A percentile compares a stretch with the other conserved stretches of the same genome.
These are phyloP conservation scores for Erebia aethiops DNA, from an alignment of 2,888 invertebrate species.

Conservation along the genomic window DNA sequence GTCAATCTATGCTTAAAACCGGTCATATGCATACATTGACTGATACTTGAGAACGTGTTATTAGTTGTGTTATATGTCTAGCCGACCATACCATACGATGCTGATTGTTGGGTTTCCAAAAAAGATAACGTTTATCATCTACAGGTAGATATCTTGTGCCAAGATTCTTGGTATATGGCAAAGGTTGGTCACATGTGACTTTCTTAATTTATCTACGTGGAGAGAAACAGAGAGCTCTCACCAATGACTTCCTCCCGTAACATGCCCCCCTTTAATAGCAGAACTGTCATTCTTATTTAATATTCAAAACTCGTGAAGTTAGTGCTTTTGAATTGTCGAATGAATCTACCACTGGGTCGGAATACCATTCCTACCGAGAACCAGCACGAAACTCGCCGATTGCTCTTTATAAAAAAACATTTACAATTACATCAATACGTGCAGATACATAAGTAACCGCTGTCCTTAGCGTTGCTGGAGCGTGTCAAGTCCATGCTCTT, in stretches of 20 bases:
- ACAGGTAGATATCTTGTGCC: not conserved
- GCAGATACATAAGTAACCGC: too few relatives aligned
- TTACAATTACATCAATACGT: too few relatives aligned
- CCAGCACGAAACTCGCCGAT: too few relatives aligned
- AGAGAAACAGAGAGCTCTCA: not conserved
- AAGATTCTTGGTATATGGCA: not conserved
- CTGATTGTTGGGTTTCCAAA: conserved; percentile 2
- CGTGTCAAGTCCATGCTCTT: too few relatives aligned
- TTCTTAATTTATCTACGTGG: not conserved
- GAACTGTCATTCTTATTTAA: not conserved
- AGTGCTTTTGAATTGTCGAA: not conserved
- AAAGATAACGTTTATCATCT: conserved; percentile 1
- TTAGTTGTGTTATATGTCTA: not conserved
- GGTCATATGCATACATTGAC: too few relatives aligned
- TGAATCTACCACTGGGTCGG: too few relatives aligned
- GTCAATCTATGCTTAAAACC: too few relatives aligned
- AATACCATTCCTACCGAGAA: too few relatives aligned
- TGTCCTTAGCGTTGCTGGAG: too few relatives aligned
- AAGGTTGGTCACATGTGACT: not conserved
- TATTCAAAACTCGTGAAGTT: too few relatives aligned
- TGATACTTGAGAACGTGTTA: too few relatives aligned
- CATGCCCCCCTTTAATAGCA: not conserved
- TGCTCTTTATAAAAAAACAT: too few relatives aligned
- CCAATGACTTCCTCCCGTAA: not conserved
- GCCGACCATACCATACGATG: not conserved